Percentiles rank a stretch among this genome's conserved stretches.
phyloP scores from a whole-genome alignment of 2,113 vertebrate species.

The Etheostoma spectabile region DNA sequence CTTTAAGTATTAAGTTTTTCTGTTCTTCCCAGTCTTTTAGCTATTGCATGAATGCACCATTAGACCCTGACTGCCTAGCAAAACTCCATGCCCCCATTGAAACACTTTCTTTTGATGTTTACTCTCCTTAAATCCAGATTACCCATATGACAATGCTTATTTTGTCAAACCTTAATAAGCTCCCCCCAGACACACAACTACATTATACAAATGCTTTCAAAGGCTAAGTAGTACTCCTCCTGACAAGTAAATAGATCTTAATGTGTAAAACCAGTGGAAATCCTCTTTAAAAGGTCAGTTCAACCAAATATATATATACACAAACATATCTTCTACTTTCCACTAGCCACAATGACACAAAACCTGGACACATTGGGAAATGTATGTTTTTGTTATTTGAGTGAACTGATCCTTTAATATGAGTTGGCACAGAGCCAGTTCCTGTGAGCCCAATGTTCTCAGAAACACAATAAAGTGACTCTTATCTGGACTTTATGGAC shows the following conservation, averaged over 20 bases:
- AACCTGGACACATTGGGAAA: background rate
- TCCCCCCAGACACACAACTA: background rate
- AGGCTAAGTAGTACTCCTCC: background rate
- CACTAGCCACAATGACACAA: background rate
- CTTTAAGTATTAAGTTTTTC: background rate
- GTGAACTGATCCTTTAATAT: conserved; percentile 2
- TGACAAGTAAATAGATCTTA: background rate
- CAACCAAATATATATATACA: background rate
- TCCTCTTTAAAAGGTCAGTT: background rate
- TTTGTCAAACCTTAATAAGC: background rate
- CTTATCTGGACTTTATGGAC: conserved; percentile 63
- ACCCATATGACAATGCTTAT: background rate
- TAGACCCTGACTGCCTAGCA: background rate
- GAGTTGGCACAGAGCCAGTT: background rate
- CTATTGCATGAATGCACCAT: background rate
- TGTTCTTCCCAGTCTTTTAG: background rate
- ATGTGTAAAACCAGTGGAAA: background rate
- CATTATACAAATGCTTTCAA: background rate
- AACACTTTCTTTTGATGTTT: background rate
- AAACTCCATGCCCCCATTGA: background rate
- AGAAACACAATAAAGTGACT: conserved; percentile 57
- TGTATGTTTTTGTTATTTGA: conserved; percentile 8
- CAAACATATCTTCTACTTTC: background rate
- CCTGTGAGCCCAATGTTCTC: conserved; percentile 36
- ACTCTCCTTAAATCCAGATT: background rate